A percentile compares a stretch with the other conserved stretches of the same genome.
These are phyloP conservation scores for Chinchilla lanigera DNA, from an alignment of 2,113 vertebrate genomes.

Conservation along the genomic window DNA sequence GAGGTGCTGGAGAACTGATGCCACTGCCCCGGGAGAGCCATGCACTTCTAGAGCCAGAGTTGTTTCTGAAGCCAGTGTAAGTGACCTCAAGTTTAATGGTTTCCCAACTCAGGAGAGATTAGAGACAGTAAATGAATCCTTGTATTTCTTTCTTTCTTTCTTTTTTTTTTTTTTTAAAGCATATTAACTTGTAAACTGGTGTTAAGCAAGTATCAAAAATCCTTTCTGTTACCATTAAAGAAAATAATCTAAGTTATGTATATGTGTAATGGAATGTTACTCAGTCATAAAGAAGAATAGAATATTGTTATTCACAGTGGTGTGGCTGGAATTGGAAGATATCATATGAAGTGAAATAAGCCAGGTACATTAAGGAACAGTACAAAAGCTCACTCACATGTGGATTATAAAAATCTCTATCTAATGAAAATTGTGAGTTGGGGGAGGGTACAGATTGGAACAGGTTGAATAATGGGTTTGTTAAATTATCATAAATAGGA, in stretches of 20 bases:
- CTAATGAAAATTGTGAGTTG: not conserved
- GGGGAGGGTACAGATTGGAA: not conserved
- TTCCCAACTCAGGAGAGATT: not conserved
- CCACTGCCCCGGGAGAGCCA: not conserved
- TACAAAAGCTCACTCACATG: not conserved
- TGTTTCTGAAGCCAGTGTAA: not conserved
- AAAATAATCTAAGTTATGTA: not conserved
- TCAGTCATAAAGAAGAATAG: not conserved
- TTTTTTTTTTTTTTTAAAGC: not conserved
- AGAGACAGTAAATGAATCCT: not conserved
- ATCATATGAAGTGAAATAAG: not conserved
- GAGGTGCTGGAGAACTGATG: not conserved
- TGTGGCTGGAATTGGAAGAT: not conserved
- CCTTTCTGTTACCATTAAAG: not conserved
- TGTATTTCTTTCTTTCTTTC: not conserved
- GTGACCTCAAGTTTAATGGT: not conserved
- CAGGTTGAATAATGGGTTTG: not conserved
- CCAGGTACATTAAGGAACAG: not conserved
- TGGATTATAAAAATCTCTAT: not conserved
- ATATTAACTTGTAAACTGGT: not conserved
- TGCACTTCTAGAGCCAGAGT: not conserved
- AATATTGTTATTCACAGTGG: not conserved
- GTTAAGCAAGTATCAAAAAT: not conserved
- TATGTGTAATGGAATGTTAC: not conserved
- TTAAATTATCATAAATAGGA: too few species aligned